Evolutionary conservation across 2,113 vertebrate species (phyloP).

Genomic region (Carassius gibelio): DNA sequence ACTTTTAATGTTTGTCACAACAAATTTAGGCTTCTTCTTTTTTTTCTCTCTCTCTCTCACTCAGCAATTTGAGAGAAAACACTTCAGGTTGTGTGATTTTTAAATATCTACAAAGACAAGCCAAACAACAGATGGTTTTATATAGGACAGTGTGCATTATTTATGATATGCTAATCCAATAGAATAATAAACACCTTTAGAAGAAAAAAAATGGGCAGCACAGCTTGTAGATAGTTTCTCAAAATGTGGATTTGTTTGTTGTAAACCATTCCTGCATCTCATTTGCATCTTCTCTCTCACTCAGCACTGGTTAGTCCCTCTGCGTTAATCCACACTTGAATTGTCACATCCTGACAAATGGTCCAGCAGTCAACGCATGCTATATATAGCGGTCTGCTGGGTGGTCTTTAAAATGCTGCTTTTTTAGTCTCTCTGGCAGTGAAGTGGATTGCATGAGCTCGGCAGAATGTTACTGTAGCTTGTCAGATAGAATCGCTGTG

Average conservation of each 20-base stretch:
- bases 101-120: slow-evolving; percentile 30
- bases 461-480: slow-evolving; percentile 1
- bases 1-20: background rate
- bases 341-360: slow-evolving; percentile 30
- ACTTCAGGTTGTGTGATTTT: slow-evolving; percentile 26
- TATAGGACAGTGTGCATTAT: slow-evolving; percentile 50
- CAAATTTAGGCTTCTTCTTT: background rate
- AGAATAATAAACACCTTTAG: slow-evolving; percentile 7
- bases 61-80: background rate
- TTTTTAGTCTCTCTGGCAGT: background rate
- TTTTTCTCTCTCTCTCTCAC: background rate
- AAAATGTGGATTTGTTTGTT: slow-evolving; percentile 5
- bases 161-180: slow-evolving; percentile 34
- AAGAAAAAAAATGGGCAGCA: background rate
- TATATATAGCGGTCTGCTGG: slow-evolving; percentile 14
- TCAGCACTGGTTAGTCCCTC: slow-evolving; percentile 2
- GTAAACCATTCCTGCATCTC: background rate
- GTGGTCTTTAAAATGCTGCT: slow-evolving; percentile 12
- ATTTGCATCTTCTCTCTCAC: background rate
- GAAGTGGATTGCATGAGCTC: slow-evolving; percentile 12
- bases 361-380: slow-evolving; percentile 10
- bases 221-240: background rate
- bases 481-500: slow-evolving; percentile 7
- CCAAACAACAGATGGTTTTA: slow-evolving; percentile 48
- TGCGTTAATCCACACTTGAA: slow-evolving; percentile 7